phyloP scores from a whole-genome alignment of 1,140 invertebrate species.

The Rhyacophila brunnea region DNA sequence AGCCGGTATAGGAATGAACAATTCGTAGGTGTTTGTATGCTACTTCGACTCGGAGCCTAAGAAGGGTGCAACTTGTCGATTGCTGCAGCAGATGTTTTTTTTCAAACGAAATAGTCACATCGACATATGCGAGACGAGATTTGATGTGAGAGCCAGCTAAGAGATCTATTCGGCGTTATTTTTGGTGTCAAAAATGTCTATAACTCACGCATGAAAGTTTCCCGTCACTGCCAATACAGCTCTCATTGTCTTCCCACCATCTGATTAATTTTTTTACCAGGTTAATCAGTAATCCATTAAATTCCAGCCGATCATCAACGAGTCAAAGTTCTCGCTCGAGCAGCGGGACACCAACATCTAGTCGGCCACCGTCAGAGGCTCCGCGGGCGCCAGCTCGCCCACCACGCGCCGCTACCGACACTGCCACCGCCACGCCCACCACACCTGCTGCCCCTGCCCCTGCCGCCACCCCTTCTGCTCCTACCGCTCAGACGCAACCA shows the following conservation, averaged over 20 bases:
- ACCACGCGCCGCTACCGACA: conserved; percentile 41
- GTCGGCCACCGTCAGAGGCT: conserved; percentile 33
- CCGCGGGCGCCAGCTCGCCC: conserved; percentile 41
- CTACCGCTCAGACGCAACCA: not conserved
- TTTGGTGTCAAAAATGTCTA: too few relatives aligned
- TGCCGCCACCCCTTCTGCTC: conserved; percentile 44
- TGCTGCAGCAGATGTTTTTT: too few relatives aligned
- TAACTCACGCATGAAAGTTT: too few relatives aligned
- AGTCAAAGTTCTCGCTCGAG: conserved; percentile 30
- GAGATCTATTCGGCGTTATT: too few relatives aligned
- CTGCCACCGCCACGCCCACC: conserved; percentile 41
- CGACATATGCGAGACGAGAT: too few relatives aligned
- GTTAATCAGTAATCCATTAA: conserved; percentile 1
- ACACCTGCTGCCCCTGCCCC: conserved; percentile 40
- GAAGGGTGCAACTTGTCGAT: too few relatives aligned
- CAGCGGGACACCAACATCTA: conserved; percentile 38
- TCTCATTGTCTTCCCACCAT: too few relatives aligned
- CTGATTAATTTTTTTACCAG: not conserved
- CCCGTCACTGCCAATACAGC: not conserved
- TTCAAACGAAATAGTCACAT: too few relatives aligned
- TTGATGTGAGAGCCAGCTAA: too few relatives aligned
- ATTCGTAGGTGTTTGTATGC: too few relatives aligned
- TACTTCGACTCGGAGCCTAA: too few relatives aligned
- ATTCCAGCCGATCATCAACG: conserved; percentile 29
- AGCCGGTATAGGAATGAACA: too few relatives aligned